Conservation (phyloP, 2,113 vertebrate species). For the Peucedramus taeniatus region DNA sequence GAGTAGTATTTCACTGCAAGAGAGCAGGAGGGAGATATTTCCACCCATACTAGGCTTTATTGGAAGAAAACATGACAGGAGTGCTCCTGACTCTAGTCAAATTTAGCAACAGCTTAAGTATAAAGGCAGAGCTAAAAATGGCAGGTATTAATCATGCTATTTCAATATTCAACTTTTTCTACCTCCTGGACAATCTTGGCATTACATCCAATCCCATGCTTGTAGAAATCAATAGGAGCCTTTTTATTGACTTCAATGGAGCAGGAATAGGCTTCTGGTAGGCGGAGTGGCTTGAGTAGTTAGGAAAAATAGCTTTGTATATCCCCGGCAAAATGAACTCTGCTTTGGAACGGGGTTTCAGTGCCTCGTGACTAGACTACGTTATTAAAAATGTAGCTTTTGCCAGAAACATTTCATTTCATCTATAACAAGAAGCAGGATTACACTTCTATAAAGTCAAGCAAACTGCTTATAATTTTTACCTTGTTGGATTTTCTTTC, state of each 20-base stretch:
- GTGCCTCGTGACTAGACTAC: background rate
- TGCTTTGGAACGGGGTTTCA: background rate
- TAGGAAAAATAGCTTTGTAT: background rate
- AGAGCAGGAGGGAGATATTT: background rate
- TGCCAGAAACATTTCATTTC: background rate
- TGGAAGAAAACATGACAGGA: background rate
- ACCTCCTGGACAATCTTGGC: background rate
- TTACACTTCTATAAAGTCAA: background rate
- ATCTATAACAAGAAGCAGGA: background rate
- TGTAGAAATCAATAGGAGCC: conserved; percentile 10
- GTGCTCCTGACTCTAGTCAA: background rate
- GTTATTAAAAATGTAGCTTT: background rate
- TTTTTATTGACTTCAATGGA: background rate
- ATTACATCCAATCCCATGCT: background rate
- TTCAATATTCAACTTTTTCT: background rate
- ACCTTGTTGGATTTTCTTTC: background rate
- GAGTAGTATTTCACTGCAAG: background rate
- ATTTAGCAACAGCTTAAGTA: background rate
- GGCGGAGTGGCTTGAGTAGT: background rate
- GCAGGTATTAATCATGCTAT: background rate
- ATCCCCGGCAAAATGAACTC: background rate
- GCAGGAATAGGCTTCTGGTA: background rate
- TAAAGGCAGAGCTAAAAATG: background rate
- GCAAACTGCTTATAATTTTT: background rate
- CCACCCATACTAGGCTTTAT: background rate